Conservation (phyloP, 2,797 vertebrate species). For the Lindbergichthys nudifrons region DNA sequence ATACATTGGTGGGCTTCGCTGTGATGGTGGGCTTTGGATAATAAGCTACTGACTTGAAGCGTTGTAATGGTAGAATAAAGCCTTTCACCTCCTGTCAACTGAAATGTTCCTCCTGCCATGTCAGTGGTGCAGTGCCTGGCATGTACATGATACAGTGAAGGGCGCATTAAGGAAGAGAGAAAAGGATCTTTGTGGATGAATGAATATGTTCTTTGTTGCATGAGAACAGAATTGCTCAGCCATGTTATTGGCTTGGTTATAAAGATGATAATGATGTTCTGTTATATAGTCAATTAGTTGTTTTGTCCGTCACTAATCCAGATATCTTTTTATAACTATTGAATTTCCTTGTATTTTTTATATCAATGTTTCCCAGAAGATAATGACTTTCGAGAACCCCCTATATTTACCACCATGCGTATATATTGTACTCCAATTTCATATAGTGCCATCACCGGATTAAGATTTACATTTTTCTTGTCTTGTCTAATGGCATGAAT, state of each 20-base stretch:
- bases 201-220: constrained; percentile 1
- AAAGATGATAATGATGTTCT: not conserved
- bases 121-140: constrained; percentile 3
- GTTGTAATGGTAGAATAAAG: constrained; percentile 25
- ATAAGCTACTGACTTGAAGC: constrained; percentile 25
- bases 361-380: not conserved
- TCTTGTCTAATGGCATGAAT: not conserved
- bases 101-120: constrained; percentile 5
- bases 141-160: constrained; percentile 14
- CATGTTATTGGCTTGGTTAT: not conserved
- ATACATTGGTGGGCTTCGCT: constrained; percentile 9
- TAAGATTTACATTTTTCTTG: not conserved
- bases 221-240: constrained; percentile 15
- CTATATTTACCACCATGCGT: not conserved
- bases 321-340: not conserved
- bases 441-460: not conserved
- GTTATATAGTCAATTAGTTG: not conserved
- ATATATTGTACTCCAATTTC: not conserved
- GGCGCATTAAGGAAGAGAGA: constrained; percentile 11
- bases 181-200: constrained; percentile 31
- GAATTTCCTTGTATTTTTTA: not conserved
- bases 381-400: not conserved
- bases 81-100: constrained; percentile 29
- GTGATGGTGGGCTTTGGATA: constrained; percentile 18
- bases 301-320: not conserved